phyloP scores from a whole-genome alignment of 1,140 invertebrate species.

The Leguminivora glycinivorella region DNA sequence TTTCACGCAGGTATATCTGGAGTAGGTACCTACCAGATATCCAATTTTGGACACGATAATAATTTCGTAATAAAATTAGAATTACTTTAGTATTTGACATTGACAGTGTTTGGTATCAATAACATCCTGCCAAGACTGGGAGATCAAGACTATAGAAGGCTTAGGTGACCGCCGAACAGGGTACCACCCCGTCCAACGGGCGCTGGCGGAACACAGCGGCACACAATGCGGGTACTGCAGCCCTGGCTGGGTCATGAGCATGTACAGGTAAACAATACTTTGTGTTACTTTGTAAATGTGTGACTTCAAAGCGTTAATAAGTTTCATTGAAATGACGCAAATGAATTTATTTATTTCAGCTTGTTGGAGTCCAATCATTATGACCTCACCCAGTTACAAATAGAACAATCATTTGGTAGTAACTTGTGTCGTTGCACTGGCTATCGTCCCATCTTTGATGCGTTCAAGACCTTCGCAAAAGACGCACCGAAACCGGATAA shows the following conservation, averaged over 20 bases:
- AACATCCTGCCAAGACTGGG: slow-evolving; percentile 84
- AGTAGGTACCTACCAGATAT: too few species aligned
- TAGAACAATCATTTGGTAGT: slow-evolving; percentile 85
- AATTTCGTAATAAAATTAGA: neutral
- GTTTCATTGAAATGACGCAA: neutral
- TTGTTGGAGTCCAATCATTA: slow-evolving; percentile 41
- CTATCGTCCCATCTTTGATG: slow-evolving; percentile 89
- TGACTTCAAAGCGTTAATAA: too few species aligned
- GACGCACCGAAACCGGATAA: slow-evolving; percentile 62
- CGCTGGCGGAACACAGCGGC: slow-evolving; percentile 86
- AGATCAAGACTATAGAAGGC: slow-evolving; percentile 88
- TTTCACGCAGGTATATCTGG: too few species aligned
- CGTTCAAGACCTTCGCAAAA: slow-evolving; percentile 84
- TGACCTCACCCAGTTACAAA: slow-evolving; percentile 80
- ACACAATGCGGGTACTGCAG: slow-evolving; percentile 91
- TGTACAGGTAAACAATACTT: slow-evolving; percentile 83
- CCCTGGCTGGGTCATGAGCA: slow-evolving; percentile 92
- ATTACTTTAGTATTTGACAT: neutral
- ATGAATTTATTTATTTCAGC: slow-evolving; percentile 47
- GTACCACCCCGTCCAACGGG: slow-evolving; percentile 85
- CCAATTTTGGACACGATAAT: neutral
- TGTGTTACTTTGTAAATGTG: too few species aligned
- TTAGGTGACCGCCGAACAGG: slow-evolving; percentile 84
- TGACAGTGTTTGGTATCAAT: slow-evolving; percentile 84
- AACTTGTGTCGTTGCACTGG: slow-evolving; percentile 93